Conservation (phyloP, 1,140 invertebrate genomes). For the Bombus cullumanus region DNA sequence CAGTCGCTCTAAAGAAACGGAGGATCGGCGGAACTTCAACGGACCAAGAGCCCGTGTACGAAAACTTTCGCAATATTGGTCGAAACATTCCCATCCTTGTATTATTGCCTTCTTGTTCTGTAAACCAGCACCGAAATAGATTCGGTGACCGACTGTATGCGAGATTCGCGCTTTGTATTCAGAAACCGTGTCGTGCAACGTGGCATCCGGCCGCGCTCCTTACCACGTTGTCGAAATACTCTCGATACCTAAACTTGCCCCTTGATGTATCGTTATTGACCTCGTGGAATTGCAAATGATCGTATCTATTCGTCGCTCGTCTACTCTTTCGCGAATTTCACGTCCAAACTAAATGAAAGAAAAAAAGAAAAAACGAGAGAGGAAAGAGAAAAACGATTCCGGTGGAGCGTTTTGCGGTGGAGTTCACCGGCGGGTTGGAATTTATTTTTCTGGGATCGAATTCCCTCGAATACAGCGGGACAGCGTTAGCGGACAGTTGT, state of each 20-base stretch:
- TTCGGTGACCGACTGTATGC: conserved; percentile 44
- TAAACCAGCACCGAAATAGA: conserved; percentile 45
- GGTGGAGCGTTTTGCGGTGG: not conserved
- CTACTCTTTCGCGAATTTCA: not conserved
- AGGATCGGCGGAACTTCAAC: conserved; percentile 62
- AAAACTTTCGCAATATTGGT: conserved; percentile 74
- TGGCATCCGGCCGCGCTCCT: conserved; percentile 12
- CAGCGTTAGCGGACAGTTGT: conserved; percentile 43
- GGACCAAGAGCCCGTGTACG: conserved; percentile 46
- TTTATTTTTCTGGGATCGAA: conserved; percentile 14
- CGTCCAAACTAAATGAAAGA: not conserved
- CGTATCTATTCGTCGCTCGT: not conserved
- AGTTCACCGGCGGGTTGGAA: not conserved
- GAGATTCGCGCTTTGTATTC: conserved; percentile 61
- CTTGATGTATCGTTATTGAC: conserved; percentile 11
- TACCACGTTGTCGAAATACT: conserved; percentile 21
- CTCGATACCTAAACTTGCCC: conserved; percentile 9
- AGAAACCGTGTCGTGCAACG: conserved; percentile 40
- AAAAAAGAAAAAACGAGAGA: not conserved
- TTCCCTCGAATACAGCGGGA: not conserved
- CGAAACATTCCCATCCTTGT: conserved; percentile 48
- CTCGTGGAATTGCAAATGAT: conserved; percentile 23
- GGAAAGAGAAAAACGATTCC: not conserved
- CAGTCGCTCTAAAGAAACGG: conserved; percentile 40
- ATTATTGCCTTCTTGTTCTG: conserved; percentile 65